Evolutionary conservation across 2,113 vertebrate genomes (phyloP), one percentile per base, ranked within the genome.

Genomic region (Channa argus): DNA sequence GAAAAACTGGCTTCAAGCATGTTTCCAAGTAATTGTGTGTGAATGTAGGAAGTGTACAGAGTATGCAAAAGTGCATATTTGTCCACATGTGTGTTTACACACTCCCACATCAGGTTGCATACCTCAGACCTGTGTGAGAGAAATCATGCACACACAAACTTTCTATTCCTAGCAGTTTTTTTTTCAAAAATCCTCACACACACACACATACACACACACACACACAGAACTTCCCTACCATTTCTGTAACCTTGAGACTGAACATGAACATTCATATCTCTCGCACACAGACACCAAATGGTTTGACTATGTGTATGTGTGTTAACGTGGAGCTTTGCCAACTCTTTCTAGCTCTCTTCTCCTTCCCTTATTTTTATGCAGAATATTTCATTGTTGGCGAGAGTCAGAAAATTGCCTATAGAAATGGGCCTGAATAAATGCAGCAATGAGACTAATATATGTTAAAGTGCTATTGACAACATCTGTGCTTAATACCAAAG

Each of bases 1-100:
- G 86, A 73, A 82, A 69, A 89, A 88, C 86, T 75, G 77, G 83
- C 51, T 87, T 59, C 11, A 58, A 34, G 49, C 63, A 46, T 54
- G 62, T 71, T 52, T 73, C 41, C 5, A 6, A 46, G 54, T 41
- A 6, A 34, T 33, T 41, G 43, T 58, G 52, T 60, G 44, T 5
- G 45, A n/a, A 13, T 45, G 59, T 10, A 51, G 51, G 38, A 34
- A 5, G 47, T 37, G 44, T 63, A 46, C 51, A 5, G 47, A 50
- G 69, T 72, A n/a, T 70, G 70, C 39, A 52, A 12, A 47, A 37
- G 60, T 55, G 24, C 67, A 78, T 82, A 58, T 81, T 65, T 82
- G 46, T 52, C 12, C 1, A 47, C 43, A 36, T 34, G 43, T 61
- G 51, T 77, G 80, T 78, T 74, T 14, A 59, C 62, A 50, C 65